These are phyloP conservation scores for Macaria notata DNA, from an alignment of 2,888 invertebrate genomes.

Conservation along the genomic window DNA sequence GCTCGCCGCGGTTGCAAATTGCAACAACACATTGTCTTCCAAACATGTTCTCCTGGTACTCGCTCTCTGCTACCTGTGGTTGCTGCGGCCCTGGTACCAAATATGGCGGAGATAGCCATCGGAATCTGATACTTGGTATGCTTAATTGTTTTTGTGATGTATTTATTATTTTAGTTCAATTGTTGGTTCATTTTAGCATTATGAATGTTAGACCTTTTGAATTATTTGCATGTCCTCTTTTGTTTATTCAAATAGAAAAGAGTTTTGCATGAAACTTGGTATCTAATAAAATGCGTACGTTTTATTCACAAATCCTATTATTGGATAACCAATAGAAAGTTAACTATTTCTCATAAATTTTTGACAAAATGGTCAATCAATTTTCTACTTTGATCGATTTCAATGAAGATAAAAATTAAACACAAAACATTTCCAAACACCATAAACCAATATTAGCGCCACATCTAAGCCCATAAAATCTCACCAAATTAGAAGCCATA, in stretches of 20 bases:
- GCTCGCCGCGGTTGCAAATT: slow-evolving; percentile 75
- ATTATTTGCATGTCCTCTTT: too few relatives aligned
- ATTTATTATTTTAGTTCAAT: slow-evolving; percentile 28
- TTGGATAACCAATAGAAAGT: not conserved
- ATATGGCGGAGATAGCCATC: slow-evolving; percentile 46
- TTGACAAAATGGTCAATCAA: too few relatives aligned
- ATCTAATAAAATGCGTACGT: not conserved
- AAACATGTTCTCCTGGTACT: slow-evolving; percentile 49
- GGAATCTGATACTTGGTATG: slow-evolving; percentile 28
- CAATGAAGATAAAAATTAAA: slow-evolving; percentile 16
- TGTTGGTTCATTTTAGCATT: not conserved
- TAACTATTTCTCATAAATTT: not conserved
- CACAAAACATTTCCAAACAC: slow-evolving; percentile 16
- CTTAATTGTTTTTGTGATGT: slow-evolving; percentile 36
- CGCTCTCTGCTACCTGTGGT: slow-evolving; percentile 9
- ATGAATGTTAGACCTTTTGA: too few relatives aligned
- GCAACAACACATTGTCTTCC: slow-evolving; percentile 74
- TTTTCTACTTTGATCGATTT: slow-evolving; percentile 10
- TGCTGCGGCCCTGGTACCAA: slow-evolving; percentile 23
- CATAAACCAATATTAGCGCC: slow-evolving; percentile 26
- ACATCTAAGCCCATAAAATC: slow-evolving; percentile 22
- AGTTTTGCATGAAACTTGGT: too few relatives aligned
- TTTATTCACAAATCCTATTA: not conserved
- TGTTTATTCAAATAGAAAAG: too few relatives aligned
- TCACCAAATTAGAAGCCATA: slow-evolving; percentile 30